Conservation (phyloP, 2,888 invertebrate species). For the Ecliptopera silaceata region DNA sequence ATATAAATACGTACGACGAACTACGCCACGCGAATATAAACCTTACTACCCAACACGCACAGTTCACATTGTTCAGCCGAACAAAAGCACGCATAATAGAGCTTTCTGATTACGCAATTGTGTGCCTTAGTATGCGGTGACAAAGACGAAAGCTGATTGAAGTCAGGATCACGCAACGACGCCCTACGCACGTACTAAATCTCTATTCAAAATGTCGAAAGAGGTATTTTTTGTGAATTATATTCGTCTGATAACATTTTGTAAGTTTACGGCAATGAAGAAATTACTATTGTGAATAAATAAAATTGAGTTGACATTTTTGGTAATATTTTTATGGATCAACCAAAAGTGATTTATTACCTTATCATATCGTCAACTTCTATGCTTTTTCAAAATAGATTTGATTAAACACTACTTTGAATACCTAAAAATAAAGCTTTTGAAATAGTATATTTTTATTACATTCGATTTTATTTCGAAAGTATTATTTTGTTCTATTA, state of each 20-base stretch:
- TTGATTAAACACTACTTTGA: too few relatives aligned
- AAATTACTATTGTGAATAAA: constrained; percentile 34
- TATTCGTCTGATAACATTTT: constrained; percentile 34
- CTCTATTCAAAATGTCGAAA: constrained; percentile 38
- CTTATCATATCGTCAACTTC: neutral
- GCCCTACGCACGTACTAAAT: constrained; percentile 37
- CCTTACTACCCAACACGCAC: constrained; percentile 9
- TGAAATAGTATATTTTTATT: too few relatives aligned
- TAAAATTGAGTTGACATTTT: constrained; percentile 23
- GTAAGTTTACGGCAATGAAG: constrained; percentile 33
- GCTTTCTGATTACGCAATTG: constrained; percentile 8
- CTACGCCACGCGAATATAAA: constrained; percentile 3
- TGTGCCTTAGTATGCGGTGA: constrained; percentile 10
- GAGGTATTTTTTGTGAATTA: constrained; percentile 34
- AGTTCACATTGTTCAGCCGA: neutral
- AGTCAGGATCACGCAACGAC: constrained; percentile 30
- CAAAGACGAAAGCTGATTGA: constrained; percentile 28
- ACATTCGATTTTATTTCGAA: too few relatives aligned
- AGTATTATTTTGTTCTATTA: too few relatives aligned
- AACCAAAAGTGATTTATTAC: neutral
- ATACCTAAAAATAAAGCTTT: too few relatives aligned
- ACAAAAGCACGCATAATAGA: constrained; percentile 15
- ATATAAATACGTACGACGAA: constrained; percentile 24
- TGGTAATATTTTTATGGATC: constrained; percentile 2
- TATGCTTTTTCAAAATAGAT: too few relatives aligned